These are phyloP conservation scores for Quiscalus mexicanus DNA, from an alignment of 2,113 vertebrate genomes.

Conservation along the genomic window DNA sequence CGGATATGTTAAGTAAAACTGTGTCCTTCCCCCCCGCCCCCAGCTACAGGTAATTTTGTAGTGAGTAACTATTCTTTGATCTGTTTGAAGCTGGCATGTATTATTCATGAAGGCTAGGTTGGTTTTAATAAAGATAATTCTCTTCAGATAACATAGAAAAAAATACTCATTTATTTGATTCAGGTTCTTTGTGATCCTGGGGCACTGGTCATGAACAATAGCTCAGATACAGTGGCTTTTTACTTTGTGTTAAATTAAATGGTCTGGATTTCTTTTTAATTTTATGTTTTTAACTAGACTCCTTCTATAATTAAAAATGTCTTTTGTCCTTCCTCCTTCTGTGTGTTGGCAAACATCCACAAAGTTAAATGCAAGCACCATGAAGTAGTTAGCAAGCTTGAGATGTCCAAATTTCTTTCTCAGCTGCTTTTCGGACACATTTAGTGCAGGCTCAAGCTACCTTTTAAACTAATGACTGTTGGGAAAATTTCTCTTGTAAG, in stretches of 20 bases:
- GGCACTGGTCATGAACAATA: background rate
- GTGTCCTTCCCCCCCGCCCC: fast-evolving
- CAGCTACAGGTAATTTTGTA: background rate
- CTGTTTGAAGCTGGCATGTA: background rate
- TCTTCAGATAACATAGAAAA: slow-evolving; percentile 2
- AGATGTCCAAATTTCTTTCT: background rate
- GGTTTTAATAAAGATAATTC: slow-evolving; percentile 34
- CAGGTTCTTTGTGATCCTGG: background rate
- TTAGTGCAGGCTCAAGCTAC: background rate
- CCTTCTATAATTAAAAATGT: background rate
- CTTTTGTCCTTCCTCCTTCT: background rate
- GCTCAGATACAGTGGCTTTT: background rate
- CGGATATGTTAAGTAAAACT: background rate
- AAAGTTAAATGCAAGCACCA: background rate
- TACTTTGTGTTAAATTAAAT: background rate
- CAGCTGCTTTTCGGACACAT: background rate
- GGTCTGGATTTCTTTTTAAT: background rate
- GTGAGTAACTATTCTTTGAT: background rate
- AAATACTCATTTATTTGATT: background rate
- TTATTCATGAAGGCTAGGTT: slow-evolving; percentile 18
- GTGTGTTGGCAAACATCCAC: background rate
- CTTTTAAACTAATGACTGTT: background rate
- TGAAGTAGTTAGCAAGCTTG: background rate
- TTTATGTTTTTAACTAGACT: background rate
- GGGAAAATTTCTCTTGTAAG: background rate